Percentiles rank a stretch among this genome's conserved stretches.
These are phyloP conservation scores for Scaptomyza polygonia DNA, from an alignment of 2,888 invertebrate genomes.

Conservation along the genomic window DNA sequence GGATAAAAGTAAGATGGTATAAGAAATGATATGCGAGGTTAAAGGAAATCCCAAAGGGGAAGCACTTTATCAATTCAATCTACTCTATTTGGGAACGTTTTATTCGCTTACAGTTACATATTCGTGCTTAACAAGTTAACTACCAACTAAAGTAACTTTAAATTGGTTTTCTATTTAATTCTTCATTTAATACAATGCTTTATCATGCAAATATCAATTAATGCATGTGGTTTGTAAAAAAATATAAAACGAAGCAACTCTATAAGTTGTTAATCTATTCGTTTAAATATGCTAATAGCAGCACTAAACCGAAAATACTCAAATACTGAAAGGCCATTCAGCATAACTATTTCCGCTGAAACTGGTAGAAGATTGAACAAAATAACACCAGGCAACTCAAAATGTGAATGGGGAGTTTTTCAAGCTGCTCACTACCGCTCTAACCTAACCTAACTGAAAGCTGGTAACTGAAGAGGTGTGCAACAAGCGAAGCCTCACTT, in stretches of 20 bases:
- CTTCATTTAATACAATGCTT: too few species aligned
- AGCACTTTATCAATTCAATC: too few species aligned
- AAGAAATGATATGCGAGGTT: not conserved
- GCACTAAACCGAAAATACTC: not conserved
- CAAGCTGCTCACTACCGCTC: too few species aligned
- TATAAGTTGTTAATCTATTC: constrained; percentile 57
- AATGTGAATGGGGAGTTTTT: too few species aligned
- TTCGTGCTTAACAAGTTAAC: too few species aligned
- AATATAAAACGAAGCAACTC: constrained; percentile 26
- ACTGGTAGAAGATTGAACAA: constrained; percentile 12
- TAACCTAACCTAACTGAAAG: not conserved
- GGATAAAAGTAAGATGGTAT: too few species aligned
- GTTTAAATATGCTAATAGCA: constrained; percentile 26
- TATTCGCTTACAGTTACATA: too few species aligned
- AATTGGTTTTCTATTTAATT: too few species aligned
- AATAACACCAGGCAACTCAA: constrained; percentile 9
- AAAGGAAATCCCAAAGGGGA: too few species aligned
- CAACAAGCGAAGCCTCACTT: constrained; percentile 68
- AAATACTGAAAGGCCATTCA: constrained; percentile 57
- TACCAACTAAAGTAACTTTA: too few species aligned
- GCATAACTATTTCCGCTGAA: constrained; percentile 73
- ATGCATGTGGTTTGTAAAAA: not conserved
- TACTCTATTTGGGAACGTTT: too few species aligned
- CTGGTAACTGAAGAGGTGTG: constrained; percentile 49
- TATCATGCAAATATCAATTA: too few species aligned